Base-by-base conservation (phyloP, 2,113 vertebrate genomes). In the Silurus meridionalis region DNA sequence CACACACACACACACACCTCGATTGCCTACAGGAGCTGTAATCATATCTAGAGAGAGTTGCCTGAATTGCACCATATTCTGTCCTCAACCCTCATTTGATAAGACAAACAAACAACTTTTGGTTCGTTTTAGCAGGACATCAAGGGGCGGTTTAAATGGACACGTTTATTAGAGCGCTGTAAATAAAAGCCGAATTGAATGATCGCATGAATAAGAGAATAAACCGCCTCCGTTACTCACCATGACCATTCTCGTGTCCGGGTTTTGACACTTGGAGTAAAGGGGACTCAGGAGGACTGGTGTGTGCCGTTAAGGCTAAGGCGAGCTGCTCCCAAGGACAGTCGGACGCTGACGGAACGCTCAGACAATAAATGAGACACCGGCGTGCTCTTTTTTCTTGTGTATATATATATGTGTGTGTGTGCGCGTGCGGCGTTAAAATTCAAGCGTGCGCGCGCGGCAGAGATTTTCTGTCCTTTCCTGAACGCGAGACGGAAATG, bases 181-280 rank as follows among this genome's bases (percentile, higher is more conserved):
- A 57, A 10, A 83, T 55, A 57, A 53, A 0, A n/a, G 19, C 15
- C 0, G 10, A 50, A 48, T n/a, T 1, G 17, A 9, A 11, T 25
- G 6, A 25, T n/a, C 10, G 25, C 50, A 37, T 25, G 58, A 46
- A 17, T 77, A 50, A 79, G 37, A 37, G 55, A 69, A 80, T n/a
- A 84, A 85, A 64, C 21, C 91, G 89, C 92, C 94, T 60, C 67
- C 79, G 48, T 79, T 96, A 97, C 97, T 97, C 97, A 99, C 97
- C 97, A 99, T 98, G 96, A 98, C 97, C 97, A 98, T 99, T 97
- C 96, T 98, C 90, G 95, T 95, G 93, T 95, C 94, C 93, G 95
- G 93, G 93, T 94, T 94, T 94, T 93, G 94, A 90, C 91, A 93
- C 92, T 87, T 91, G 91, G 91, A 81, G 85, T 83, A 66, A 83